Percentiles rank a stretch among this genome's conserved stretches.
These are phyloP conservation scores for Macrosteles quadrilineatus DNA, from an alignment of 1,140 invertebrate species.

Conservation along the genomic window DNA sequence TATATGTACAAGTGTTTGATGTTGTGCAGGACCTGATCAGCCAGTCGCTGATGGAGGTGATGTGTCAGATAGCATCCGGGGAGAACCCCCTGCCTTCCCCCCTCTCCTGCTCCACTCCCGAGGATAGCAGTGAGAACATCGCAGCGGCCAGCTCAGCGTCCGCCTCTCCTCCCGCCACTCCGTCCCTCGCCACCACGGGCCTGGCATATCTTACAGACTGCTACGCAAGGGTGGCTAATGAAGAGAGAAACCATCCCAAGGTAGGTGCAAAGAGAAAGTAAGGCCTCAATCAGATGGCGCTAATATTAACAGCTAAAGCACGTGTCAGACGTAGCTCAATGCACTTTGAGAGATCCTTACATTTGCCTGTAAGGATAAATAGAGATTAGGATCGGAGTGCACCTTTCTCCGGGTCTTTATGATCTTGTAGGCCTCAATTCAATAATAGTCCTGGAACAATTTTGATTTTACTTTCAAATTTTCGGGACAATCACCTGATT, in stretches of 20 bases:
- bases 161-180: constrained; percentile 42
- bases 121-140: constrained; percentile 34
- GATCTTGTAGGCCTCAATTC: too few species aligned
- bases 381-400: too few species aligned
- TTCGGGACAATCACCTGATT: too few species aligned
- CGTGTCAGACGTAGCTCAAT: too few species aligned
- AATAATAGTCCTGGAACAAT: too few species aligned
- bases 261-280: constrained; percentile 47
- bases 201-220: constrained; percentile 65
- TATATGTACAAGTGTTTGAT: too few species aligned
- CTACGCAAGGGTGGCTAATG: constrained; percentile 65
- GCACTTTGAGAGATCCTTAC: too few species aligned
- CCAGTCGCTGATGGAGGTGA: constrained; percentile 69
- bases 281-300: too few species aligned
- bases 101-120: constrained; percentile 26
- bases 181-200: constrained; percentile 45
- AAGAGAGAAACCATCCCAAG: constrained; percentile 74
- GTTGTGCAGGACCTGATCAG: constrained; percentile 57
- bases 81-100: constrained; percentile 59
- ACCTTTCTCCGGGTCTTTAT: too few species aligned
- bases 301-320: too few species aligned
- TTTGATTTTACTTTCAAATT: too few species aligned
- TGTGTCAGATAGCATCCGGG: constrained; percentile 61
- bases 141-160: constrained; percentile 44
- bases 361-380: too few species aligned